Percentiles rank a stretch among this genome's conserved stretches.
Evolutionary conservation across 2,888 invertebrate genomes (phyloP).

Genomic region (Brenthis hecate): DNA sequence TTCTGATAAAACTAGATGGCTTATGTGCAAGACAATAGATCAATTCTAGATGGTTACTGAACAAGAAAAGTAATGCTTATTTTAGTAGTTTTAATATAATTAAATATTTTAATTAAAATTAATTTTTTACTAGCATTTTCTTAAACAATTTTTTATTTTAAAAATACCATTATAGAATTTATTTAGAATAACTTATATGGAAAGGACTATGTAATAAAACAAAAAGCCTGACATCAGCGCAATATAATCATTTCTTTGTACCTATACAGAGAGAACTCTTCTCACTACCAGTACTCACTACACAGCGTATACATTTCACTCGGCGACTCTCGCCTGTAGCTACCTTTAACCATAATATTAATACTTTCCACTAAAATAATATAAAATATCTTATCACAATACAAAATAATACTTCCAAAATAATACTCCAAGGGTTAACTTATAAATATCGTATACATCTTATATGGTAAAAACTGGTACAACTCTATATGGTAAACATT

Average conservation of each 20-base stretch:
- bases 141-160: slow-evolving; percentile 3
- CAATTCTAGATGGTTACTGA: slow-evolving; percentile 63
- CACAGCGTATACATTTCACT: slow-evolving; percentile 70
- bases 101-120: background rate
- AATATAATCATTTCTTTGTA: slow-evolving; percentile 80
- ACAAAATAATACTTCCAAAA: slow-evolving; percentile 77
- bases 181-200: background rate
- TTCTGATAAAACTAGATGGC: slow-evolving; percentile 60
- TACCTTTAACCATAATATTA: slow-evolving; percentile 66
- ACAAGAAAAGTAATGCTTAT: slow-evolving; percentile 26
- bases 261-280: slow-evolving; percentile 69
- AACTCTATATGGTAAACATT: slow-evolving; percentile 57
- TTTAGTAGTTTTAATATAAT: slow-evolving; percentile 19
- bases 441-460: slow-evolving; percentile 72
- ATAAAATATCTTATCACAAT: slow-evolving; percentile 78
- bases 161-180: background rate
- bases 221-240: slow-evolving; percentile 63
- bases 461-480: slow-evolving; percentile 58
- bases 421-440: slow-evolving; percentile 77
- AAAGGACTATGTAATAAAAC: slow-evolving; percentile 47
- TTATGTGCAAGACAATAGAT: slow-evolving; percentile 45
- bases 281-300: slow-evolving; percentile 71
- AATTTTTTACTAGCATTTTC: no score
- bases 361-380: slow-evolving; percentile 75
- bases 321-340: slow-evolving; percentile 69